These are phyloP conservation scores for Papilio gigon DNA, from an alignment of 2,888 invertebrate genomes.

Conservation along the genomic window DNA sequence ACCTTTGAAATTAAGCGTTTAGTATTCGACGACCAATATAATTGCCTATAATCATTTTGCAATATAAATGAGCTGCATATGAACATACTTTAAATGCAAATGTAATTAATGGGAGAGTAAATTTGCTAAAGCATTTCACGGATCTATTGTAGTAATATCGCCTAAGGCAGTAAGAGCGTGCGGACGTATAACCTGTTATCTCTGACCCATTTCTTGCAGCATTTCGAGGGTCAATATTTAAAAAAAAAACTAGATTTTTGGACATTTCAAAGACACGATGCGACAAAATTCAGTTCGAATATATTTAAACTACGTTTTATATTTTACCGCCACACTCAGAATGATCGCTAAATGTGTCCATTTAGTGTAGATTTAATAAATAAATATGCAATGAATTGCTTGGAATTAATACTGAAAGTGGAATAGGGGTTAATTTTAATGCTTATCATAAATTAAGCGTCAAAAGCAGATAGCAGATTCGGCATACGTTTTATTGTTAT, in stretches of 20 bases:
- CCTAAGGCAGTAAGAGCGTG: not conserved
- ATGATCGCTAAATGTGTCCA: no score
- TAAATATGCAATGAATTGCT: no score
- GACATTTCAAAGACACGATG: no score
- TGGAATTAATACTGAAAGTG: not conserved
- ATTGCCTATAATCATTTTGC: no score
- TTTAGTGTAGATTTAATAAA: no score
- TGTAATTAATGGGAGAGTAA: not conserved
- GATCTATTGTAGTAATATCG: not conserved
- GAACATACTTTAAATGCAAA: no score
- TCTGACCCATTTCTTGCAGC: not conserved
- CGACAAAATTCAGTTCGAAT: no score
- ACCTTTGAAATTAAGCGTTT: no score
- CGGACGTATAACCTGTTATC: not conserved
- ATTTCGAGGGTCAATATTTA: not conserved
- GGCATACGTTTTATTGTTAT: constrained; percentile 24
- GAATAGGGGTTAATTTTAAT: not conserved
- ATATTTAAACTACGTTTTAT: no score
- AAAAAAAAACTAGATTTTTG: not conserved
- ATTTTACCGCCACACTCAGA: no score
- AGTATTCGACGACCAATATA: no score
- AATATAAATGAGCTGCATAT: no score
- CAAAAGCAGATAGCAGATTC: constrained; percentile 16
- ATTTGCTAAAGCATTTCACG: not conserved
- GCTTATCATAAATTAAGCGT: constrained; percentile 17